Conservation (phyloP, 35 echinoderm and acorn worm genomes). For the Heliocidaris tuberculata region DNA sequence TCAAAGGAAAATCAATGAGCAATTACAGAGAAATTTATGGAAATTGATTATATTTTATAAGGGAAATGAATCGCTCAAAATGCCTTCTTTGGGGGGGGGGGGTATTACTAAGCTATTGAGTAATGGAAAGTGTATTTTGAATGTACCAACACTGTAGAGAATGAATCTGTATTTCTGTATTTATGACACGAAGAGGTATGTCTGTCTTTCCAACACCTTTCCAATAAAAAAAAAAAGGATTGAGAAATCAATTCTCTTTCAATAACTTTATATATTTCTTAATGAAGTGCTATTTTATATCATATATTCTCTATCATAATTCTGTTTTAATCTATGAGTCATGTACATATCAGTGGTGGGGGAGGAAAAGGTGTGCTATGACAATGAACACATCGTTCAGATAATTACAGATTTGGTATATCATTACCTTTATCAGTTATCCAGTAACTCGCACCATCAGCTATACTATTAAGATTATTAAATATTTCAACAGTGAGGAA, state of each 20-base stretch:
- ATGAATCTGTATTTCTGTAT: neutral
- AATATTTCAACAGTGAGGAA: neutral
- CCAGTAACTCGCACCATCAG: neutral
- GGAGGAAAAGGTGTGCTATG: neutral
- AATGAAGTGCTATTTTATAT: neutral
- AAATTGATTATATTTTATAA: too few species aligned
- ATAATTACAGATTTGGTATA: slow-evolving; percentile 4
- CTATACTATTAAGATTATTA: neutral
- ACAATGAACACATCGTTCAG: neutral
- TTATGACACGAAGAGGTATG: neutral
- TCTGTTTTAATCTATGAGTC: neutral
- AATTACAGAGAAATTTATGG: too few species aligned
- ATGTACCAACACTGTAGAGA: neutral
- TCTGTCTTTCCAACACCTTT: neutral
- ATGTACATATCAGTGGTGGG: neutral
- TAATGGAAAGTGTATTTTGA: neutral
- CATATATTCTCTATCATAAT: neutral
- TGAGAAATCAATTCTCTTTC: neutral
- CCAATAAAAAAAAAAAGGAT: neutral
- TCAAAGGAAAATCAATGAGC: too few species aligned
- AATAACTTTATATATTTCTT: too few species aligned
- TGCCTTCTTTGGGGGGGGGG: too few species aligned
- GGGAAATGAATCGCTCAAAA: too few species aligned
- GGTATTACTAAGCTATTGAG: too few species aligned
- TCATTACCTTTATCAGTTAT: neutral